Conservation (phyloP, 2,113 vertebrate genomes). For the Myocastor coypus region DNA sequence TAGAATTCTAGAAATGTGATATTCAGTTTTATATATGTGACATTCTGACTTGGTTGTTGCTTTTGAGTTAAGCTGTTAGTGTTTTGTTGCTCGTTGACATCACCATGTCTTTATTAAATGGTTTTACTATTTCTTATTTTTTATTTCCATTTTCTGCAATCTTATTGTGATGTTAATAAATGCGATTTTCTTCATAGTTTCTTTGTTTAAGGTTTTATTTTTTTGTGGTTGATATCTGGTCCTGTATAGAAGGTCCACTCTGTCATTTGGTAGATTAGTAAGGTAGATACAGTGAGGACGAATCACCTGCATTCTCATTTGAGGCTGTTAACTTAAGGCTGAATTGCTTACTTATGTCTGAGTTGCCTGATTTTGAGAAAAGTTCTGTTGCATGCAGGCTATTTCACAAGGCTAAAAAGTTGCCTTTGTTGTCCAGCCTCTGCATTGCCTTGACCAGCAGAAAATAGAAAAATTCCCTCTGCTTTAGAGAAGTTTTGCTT, state of each 20-base stretch:
- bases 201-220: neutral
- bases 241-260: neutral
- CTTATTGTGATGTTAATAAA: neutral
- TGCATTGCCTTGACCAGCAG: neutral
- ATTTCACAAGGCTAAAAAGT: neutral
- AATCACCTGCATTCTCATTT: neutral
- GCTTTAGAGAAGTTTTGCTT: neutral
- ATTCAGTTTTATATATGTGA: neutral
- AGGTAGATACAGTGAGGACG: neutral
- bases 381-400: rapidly evolving
- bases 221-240: neutral
- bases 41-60: neutral
- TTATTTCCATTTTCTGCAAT: neutral
- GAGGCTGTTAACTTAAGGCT: neutral
- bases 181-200: neutral
- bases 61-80: neutral
- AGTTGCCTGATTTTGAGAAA: neutral
- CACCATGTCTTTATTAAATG: neutral
- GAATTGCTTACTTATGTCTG: neutral
- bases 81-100: neutral
- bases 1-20: neutral
- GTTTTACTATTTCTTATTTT: neutral
- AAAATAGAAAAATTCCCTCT: neutral
- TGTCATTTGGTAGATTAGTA: neutral
- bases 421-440: neutral